Conservation (phyloP, 2,888 invertebrate genomes). For the Crematogaster levior region DNA sequence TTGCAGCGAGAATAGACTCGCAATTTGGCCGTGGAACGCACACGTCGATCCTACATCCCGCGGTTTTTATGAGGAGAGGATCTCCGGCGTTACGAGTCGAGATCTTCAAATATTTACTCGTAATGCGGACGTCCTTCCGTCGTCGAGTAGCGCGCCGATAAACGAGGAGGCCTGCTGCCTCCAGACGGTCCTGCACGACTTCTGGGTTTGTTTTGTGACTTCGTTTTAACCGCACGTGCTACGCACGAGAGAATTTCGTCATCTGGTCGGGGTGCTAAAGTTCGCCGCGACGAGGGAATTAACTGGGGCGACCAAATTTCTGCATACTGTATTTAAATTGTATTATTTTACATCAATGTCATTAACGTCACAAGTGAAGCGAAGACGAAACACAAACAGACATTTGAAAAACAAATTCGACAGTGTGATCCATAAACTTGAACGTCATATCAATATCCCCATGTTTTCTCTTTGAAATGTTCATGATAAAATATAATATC, state of each 20-base stretch:
- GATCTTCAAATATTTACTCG: conserved; percentile 83
- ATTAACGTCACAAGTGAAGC: neutral
- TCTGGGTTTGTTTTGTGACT: conserved; percentile 76
- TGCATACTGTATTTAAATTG: neutral
- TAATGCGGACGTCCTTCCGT: conserved; percentile 82
- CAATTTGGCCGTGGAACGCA: conserved; percentile 73
- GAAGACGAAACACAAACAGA: neutral
- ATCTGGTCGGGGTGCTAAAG: conserved; percentile 71
- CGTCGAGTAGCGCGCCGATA: conserved; percentile 76
- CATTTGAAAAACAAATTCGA: neutral
- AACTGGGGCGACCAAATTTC: conserved; percentile 31
- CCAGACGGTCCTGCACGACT: conserved; percentile 69
- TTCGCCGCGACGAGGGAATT: conserved; percentile 60
- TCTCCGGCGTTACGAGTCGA: conserved; percentile 77
- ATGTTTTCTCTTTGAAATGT: neutral
- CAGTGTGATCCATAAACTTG: too few species aligned
- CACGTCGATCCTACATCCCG: conserved; percentile 77
- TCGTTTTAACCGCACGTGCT: conserved; percentile 75
- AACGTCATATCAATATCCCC: too few species aligned
- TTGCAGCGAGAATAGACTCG: conserved; percentile 51
- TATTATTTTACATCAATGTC: neutral
- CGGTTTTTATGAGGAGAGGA: conserved; percentile 80
- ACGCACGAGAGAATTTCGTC: conserved; percentile 71
- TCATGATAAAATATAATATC: too few species aligned
- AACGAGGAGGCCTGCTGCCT: conserved; percentile 73